Conservation (phyloP, 2,888 invertebrate genomes). For the Drosophila subquinaria region DNA sequence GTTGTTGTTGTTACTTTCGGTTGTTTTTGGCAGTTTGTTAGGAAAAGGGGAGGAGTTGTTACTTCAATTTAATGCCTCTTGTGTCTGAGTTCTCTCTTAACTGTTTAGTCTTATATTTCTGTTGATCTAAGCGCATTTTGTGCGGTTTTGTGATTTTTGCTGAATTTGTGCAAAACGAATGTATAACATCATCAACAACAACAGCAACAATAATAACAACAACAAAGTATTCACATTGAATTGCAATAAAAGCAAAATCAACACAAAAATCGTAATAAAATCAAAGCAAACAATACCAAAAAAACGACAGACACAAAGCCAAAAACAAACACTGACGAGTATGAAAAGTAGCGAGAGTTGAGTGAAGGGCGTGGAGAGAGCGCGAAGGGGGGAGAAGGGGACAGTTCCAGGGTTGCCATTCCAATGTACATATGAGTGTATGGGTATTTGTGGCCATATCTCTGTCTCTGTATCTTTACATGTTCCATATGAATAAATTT, state of each 20-base stretch:
- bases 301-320: conserved; percentile 48
- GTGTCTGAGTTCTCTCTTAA: conserved; percentile 20
- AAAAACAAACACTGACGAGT: conserved; percentile 49
- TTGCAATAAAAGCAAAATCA: conserved; percentile 76
- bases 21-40: conserved; percentile 1
- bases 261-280: conserved; percentile 77
- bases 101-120: conserved; percentile 50
- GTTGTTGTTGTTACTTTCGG: not conserved
- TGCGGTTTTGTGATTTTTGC: conserved; percentile 69
- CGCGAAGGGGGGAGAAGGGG: not conserved
- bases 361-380: not conserved
- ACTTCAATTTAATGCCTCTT: conserved; percentile 44
- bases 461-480: conserved; percentile 48
- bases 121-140: conserved; percentile 74
- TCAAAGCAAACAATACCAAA: conserved; percentile 73
- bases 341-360: conserved; percentile 1
- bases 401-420: conserved; percentile 16
- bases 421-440: conserved; percentile 9
- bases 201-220: conserved; percentile 28
- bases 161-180: conserved; percentile 67
- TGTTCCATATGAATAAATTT: conserved; percentile 34
- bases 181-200: conserved; percentile 44
- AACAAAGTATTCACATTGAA: conserved; percentile 62
- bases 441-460: conserved; percentile 43
- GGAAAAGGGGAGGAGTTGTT: conserved; percentile 22